Evolutionary conservation across 2,113 vertebrate genomes (phyloP).

Genomic region (Oncorhynchus tshawytscha): DNA sequence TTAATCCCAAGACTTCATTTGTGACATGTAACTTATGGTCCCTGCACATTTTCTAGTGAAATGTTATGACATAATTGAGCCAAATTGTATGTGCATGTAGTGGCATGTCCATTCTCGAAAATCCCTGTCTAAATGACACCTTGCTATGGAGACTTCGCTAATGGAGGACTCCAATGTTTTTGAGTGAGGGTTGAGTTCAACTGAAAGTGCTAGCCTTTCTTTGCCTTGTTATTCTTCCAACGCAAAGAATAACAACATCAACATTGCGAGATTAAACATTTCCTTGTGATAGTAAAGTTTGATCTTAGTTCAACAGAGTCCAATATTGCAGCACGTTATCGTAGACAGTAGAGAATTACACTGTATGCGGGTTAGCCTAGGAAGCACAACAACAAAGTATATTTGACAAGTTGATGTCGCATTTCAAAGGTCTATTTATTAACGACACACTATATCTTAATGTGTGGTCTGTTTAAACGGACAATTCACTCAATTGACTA

Average conservation of each 20-base stretch:
- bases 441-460: neutral
- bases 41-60: slow-evolving; percentile 61
- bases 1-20: slow-evolving; percentile 55
- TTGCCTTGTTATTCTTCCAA: neutral
- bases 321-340: neutral
- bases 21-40: slow-evolving; percentile 54
- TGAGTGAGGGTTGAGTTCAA: slow-evolving; percentile 5
- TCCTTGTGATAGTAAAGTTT: slow-evolving; percentile 1
- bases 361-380: neutral
- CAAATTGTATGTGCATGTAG: slow-evolving; percentile 61
- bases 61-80: slow-evolving; percentile 63
- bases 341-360: neutral
- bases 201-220: slow-evolving; percentile 19
- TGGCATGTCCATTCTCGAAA: slow-evolving; percentile 57
- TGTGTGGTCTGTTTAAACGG: slow-evolving; percentile 4
- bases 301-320: neutral
- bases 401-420: neutral
- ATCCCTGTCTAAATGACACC: slow-evolving; percentile 44
- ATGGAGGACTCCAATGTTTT: slow-evolving; percentile 18
- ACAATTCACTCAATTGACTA: neutral
- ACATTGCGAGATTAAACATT: neutral
- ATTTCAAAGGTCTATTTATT: neutral
- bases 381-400: neutral
- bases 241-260: neutral
- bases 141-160: slow-evolving; percentile 25